Evolutionary conservation across 2,797 vertebrate genomes (phyloP), one percentile per base, ranked within the genome.

Genomic region (Eleutherodactylus coqui): DNA sequence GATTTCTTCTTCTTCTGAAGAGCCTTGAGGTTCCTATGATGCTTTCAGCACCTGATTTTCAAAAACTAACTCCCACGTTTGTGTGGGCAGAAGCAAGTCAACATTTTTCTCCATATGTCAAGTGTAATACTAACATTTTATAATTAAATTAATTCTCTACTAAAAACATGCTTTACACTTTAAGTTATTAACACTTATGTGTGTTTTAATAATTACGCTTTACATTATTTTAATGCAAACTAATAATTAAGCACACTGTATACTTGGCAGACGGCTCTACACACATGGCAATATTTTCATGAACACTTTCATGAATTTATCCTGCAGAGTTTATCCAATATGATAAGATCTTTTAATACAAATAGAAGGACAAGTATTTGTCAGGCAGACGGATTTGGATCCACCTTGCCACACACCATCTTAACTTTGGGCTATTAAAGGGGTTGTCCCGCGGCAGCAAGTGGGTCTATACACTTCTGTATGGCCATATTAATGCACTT

Each of bases 91-190:
- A 58, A 10, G 16, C 49, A 17, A 82, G 79, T 69, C 45, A 82
- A 82, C 80, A 82, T 82, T 70, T 82, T 72, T 43, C 67, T 72
- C 80, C 80, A 82, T 82, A 72, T 82, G 80, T 82, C 80, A 82
- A 82, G 47, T 55, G 67, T 55, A 55, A 72, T 82, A 58, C 49
- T 72, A 82, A 82, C 80, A 82, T 82, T 82, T 82, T 82, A 41
- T 82, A 82, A 73, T 73, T 72, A 53, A 82, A 82, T 82, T 73
- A 73, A 38, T 73, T 58, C n/a, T 41, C 32, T 55, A 53, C 67
- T 29, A 82, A 82, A 82, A 82, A 58, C 51, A 78, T 53, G 55
- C 36, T 60, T 78, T 53, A 72, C 49, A 29, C n/a, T 38, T 73
- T 55, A 17, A 55, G 73, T 82, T 82, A 55, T 72, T 82, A 72